Evolutionary conservation across 2,888 invertebrate genomes (phyloP), one percentile per base, ranked within the genome.

Genomic region (Andrena haemorrhoa): DNA sequence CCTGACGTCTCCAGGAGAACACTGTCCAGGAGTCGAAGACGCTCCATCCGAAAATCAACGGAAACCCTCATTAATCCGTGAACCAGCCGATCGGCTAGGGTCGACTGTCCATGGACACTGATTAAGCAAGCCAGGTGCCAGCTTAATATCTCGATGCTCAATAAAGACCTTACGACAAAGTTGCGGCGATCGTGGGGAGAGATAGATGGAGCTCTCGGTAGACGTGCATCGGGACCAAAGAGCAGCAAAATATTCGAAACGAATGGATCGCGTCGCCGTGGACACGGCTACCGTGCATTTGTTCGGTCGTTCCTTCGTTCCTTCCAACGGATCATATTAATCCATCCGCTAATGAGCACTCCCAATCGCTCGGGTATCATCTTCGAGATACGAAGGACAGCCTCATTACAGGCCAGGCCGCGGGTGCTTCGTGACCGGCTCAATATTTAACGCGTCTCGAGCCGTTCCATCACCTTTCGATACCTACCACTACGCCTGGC

Each of bases 271-370:
- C 63, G 78, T 82, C 79, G 73, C 61, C 61, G 49, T 73, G 85
- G 78, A 89, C 88, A 84, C 83, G 81, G 87, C 88, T 89, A 89
- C 85, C 87, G 90, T 89, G 88, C 86, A 91, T 92, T 91, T 91
- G 90, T 90, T 87, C 82, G 84, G 82, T 88, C 88, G 85, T 87
- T 86, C 85, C 85, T 68, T 68, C 83, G 89, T 89, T 87, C 85
- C 85, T 68, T 68, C 83, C 88, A 89, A 87, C 88, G 91, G 89
- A 91, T 92, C 92, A 89, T 93, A 93, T 93, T 93, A 93, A 93
- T 93, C 91, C 92, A 76, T 82, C 8, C 84, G 89, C 93, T 93
- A 93, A 93, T 93, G 93, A 93, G 92, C 89, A 71, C 76, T 79
- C 82, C 85, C 81, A 88, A 89, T 88, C 86, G 82, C 79, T 78